These are phyloP conservation scores for Andrena trimmerana DNA, from an alignment of 2,888 invertebrate genomes.

Conservation along the genomic window DNA sequence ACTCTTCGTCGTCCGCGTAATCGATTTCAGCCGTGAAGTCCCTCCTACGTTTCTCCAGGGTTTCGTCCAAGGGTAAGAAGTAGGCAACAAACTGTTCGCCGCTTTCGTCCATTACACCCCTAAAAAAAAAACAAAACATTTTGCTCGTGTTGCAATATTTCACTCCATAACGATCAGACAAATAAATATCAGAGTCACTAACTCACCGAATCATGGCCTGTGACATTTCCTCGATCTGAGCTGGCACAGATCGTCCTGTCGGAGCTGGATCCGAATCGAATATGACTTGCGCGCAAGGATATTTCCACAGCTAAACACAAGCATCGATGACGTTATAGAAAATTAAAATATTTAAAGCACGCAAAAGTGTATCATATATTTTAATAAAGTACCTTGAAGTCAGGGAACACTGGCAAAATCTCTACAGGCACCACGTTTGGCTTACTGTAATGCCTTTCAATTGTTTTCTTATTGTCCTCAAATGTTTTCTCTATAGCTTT, in stretches of 20 bases:
- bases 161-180: neutral
- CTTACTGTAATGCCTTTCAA: slow-evolving; percentile 98
- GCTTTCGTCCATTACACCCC: slow-evolving; percentile 99
- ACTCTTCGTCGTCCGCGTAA: slow-evolving; percentile 95
- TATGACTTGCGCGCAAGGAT: slow-evolving; percentile 98
- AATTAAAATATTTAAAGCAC: slow-evolving; percentile 17
- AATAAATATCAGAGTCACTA: neutral
- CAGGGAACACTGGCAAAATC: slow-evolving; percentile 95
- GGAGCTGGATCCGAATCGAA: slow-evolving; percentile 99
- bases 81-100: slow-evolving; percentile 99
- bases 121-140: too few species aligned
- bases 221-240: slow-evolving; percentile 98
- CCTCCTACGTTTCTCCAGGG: slow-evolving; percentile 94
- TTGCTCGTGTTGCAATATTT: neutral
- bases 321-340: neutral
- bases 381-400: slow-evolving; percentile 89
- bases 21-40: slow-evolving; percentile 92
- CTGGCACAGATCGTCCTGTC: slow-evolving; percentile 93
- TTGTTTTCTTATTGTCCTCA: slow-evolving; percentile 93
- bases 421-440: slow-evolving; percentile 97
- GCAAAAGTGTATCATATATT: neutral
- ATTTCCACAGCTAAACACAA: slow-evolving; percentile 93
- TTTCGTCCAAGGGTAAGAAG: slow-evolving; percentile 97
- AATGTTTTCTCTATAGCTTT: slow-evolving; percentile 99
- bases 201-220: slow-evolving; percentile 98